These are phyloP conservation scores for Platynereis dumerilii DNA, from an alignment of 2,888 invertebrate genomes.

Conservation along the genomic window DNA sequence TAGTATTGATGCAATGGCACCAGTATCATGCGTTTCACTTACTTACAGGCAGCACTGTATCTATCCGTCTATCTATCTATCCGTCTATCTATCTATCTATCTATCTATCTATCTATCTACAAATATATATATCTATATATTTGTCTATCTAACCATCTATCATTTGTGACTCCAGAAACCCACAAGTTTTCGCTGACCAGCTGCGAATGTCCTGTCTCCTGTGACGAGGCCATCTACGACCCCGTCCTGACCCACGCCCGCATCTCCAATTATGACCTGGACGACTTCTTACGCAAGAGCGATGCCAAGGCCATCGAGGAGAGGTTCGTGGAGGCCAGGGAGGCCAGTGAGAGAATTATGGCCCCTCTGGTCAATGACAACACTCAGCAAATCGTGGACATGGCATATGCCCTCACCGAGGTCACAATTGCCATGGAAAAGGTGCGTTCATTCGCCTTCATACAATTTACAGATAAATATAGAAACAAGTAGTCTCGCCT, in stretches of 20 bases:
- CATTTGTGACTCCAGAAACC: too few species aligned
- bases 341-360: conserved; percentile 12
- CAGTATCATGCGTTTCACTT: too few species aligned
- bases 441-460: background rate
- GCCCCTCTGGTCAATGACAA: conserved; percentile 1
- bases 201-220: conserved; percentile 14
- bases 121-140: too few species aligned
- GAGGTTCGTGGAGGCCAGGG: conserved; percentile 8
- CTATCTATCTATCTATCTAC: too few species aligned
- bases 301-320: background rate
- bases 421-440: conserved; percentile 15
- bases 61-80: too few species aligned
- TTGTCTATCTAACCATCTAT: too few species aligned
- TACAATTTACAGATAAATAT: too few species aligned
- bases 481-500: too few species aligned
- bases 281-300: background rate
- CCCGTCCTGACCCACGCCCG: conserved; percentile 3
- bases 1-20: too few species aligned
- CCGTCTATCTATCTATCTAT: too few species aligned
- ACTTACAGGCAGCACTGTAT: too few species aligned
- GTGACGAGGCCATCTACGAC: conserved; percentile 14
- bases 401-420: conserved; percentile 10
- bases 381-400: conserved; percentile 14
- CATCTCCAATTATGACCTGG: background rate
- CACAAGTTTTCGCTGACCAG: background rate